Percentiles rank a stretch among this genome's conserved stretches.
Conservation (phyloP, 1,140 invertebrate genomes). For the Reticulitermes speratus region DNA sequence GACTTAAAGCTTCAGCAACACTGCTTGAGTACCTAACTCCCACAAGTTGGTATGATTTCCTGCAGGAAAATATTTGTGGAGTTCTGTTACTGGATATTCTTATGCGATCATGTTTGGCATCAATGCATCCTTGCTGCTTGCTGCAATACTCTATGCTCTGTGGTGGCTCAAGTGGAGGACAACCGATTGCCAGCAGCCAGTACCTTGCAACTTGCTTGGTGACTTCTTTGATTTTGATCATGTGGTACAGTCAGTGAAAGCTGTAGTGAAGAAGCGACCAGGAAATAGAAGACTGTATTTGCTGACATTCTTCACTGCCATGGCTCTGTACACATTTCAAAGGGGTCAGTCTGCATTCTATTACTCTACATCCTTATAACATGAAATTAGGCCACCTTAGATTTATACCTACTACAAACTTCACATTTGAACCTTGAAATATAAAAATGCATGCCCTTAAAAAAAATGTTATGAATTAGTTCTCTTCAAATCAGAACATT, state of each 20-base stretch:
- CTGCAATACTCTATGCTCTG: slow-evolving; percentile 62
- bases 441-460: background rate
- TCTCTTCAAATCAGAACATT: too few relatives aligned
- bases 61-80: slow-evolving; percentile 58
- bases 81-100: slow-evolving; percentile 55
- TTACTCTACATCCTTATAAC: background rate
- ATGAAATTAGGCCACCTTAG: background rate
- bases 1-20: too few relatives aligned
- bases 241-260: slow-evolving; percentile 58
- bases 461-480: background rate
- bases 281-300: slow-evolving; percentile 59
- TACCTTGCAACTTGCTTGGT: background rate
- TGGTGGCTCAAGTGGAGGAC: slow-evolving; percentile 65
- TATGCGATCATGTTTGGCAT: slow-evolving; percentile 70
- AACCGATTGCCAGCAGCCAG: slow-evolving; percentile 50
- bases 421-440: too few relatives aligned
- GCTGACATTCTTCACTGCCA: slow-evolving; percentile 62
- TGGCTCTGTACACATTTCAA: slow-evolving; percentile 76
- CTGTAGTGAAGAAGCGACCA: slow-evolving; percentile 55
- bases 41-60: too few relatives aligned
- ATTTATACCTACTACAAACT: background rate
- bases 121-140: slow-evolving; percentile 58
- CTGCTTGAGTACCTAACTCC: too few relatives aligned
- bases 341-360: slow-evolving; percentile 48
- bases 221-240: slow-evolving; percentile 72